phyloP scores from a whole-genome alignment of 2,888 invertebrate species.

The Hylaea fasciaria region DNA sequence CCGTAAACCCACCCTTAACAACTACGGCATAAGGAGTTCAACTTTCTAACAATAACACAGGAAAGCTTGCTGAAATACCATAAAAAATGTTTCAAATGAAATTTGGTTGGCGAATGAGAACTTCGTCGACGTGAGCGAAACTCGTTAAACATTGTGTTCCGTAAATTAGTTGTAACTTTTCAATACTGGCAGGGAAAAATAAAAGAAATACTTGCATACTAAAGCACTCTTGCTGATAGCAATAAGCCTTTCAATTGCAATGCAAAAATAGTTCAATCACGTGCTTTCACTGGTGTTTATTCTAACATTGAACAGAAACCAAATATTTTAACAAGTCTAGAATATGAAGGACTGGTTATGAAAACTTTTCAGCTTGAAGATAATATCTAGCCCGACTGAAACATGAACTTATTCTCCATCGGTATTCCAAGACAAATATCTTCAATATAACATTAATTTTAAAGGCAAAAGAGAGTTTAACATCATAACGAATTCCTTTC shows the following conservation, averaged over 20 bases:
- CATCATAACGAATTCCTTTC: too few species aligned
- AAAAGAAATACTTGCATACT: slow-evolving; percentile 25
- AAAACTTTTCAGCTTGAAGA: too few species aligned
- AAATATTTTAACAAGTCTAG: too few species aligned
- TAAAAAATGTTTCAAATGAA: slow-evolving; percentile 57
- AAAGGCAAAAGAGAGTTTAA: too few species aligned
- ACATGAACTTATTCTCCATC: too few species aligned
- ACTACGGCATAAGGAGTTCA: slow-evolving; percentile 38
- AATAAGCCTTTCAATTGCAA: background rate
- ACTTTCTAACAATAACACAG: slow-evolving; percentile 38
- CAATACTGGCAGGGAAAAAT: slow-evolving; percentile 19
- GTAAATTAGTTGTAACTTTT: slow-evolving; percentile 31
- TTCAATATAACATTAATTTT: too few species aligned
- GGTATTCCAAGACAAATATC: too few species aligned
- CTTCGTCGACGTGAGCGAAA: slow-evolving; percentile 39
- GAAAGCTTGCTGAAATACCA: slow-evolving; percentile 49
- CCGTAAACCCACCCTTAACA: slow-evolving; percentile 53
- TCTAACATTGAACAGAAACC: too few species aligned
- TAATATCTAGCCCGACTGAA: too few species aligned
- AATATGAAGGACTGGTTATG: too few species aligned
- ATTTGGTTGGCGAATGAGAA: slow-evolving; percentile 56
- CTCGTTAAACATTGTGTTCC: slow-evolving; percentile 30
- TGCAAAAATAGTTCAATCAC: background rate
- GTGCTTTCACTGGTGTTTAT: too few species aligned
- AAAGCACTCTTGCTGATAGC: slow-evolving; percentile 2